These are phyloP conservation scores for Popillia japonica DNA, from an alignment of 1,140 invertebrate genomes.

Conservation along the genomic window DNA sequence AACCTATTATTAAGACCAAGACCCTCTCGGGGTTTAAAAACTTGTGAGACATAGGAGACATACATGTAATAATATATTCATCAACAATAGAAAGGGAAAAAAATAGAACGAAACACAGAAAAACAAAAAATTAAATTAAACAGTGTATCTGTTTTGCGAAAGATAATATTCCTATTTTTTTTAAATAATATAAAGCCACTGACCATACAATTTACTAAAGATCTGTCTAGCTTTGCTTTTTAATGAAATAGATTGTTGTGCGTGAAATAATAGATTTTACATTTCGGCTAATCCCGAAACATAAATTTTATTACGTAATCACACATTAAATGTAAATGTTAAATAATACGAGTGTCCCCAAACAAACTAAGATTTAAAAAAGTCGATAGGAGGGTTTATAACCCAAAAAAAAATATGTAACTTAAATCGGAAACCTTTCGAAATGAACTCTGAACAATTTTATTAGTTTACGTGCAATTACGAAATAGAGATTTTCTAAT, in stretches of 20 bases:
- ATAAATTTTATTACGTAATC: not conserved
- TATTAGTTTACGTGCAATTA: too few relatives aligned
- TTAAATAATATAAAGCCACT: conserved; percentile 21
- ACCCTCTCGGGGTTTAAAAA: too few relatives aligned
- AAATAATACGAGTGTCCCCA: too few relatives aligned
- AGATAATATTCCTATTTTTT: conserved; percentile 23
- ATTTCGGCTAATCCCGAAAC: not conserved
- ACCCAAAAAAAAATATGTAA: too few relatives aligned
- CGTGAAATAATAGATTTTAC: not conserved
- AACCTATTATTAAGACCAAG: too few relatives aligned
- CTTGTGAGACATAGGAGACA: too few relatives aligned
- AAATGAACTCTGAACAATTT: too few relatives aligned
- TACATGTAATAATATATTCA: conserved; percentile 33
- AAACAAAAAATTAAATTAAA: not conserved
- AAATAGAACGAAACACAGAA: not conserved
- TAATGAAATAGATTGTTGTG: not conserved
- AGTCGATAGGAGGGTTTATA: too few relatives aligned
- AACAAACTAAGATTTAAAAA: too few relatives aligned
- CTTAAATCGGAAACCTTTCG: too few relatives aligned
- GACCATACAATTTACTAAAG: conserved; percentile 35
- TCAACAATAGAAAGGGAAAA: conserved; percentile 33
- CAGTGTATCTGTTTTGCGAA: conserved; percentile 3
- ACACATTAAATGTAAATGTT: not conserved
- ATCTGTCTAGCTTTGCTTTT: not conserved
- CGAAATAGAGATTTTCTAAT: too few relatives aligned